Percentiles rank a stretch among this genome's conserved stretches.
Conservation (phyloP, 2,888 invertebrate genomes). For the Eustalomyia histrio region DNA sequence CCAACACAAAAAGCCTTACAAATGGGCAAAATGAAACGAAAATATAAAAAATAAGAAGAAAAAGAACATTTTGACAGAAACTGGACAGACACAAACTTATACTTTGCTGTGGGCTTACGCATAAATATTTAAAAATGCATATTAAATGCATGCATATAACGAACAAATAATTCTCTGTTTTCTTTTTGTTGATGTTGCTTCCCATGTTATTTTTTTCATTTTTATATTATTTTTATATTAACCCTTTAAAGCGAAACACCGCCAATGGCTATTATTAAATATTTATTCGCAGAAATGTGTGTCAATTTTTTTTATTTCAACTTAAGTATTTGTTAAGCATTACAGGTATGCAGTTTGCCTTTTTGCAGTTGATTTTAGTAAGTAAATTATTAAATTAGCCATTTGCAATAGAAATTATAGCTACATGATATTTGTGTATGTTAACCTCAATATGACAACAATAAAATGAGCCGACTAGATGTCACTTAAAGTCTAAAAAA, state of each 20-base stretch:
- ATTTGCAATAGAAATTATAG: background rate
- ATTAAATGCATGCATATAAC: constrained; percentile 3
- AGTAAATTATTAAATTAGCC: no score
- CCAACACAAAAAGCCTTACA: constrained; percentile 31
- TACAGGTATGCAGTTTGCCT: background rate
- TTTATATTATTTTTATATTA: constrained; percentile 26
- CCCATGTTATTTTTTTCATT: background rate
- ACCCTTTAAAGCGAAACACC: constrained; percentile 37
- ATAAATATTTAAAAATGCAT: constrained; percentile 55
- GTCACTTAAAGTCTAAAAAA: no score
- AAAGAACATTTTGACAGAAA: constrained; percentile 43
- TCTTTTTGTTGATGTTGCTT: constrained; percentile 8
- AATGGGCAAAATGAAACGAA: constrained; percentile 4
- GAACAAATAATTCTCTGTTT: background rate
- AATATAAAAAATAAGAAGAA: constrained; percentile 17
- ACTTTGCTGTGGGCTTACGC: constrained; percentile 56
- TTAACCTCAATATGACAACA: no score
- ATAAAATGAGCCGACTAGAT: no score
- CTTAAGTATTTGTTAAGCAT: background rate
- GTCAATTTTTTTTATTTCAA: constrained; percentile 1
- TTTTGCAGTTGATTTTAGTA: background rate
- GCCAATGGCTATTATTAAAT: constrained; percentile 41
- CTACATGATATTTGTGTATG: background rate
- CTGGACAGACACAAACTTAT: constrained; percentile 23
- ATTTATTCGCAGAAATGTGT: constrained; percentile 35